phyloP scores from a whole-genome alignment of 2,113 vertebrate species.

The Panthera tigris region DNA sequence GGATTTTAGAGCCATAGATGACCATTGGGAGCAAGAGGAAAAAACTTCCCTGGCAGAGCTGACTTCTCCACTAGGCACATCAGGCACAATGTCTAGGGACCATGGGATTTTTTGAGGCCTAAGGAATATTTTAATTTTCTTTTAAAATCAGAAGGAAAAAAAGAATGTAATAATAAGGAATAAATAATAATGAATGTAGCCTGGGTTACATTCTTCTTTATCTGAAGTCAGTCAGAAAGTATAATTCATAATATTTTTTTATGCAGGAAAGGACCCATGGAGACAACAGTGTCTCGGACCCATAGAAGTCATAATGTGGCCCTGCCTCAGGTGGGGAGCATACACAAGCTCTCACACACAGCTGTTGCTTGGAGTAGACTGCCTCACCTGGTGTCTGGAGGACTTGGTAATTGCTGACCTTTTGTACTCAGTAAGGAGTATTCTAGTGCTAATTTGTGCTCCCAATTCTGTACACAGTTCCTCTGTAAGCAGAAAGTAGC shows the following conservation, averaged over 20 bases:
- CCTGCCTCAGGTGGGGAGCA: rapidly evolving
- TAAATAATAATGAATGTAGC: background rate
- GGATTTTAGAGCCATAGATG: background rate
- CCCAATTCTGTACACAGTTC: background rate
- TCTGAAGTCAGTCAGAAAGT: background rate
- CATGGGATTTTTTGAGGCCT: background rate
- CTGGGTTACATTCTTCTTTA: background rate
- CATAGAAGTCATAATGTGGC: background rate
- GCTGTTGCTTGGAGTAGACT: background rate
- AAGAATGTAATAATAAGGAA: background rate
- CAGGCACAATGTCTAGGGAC: background rate
- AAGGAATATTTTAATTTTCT: background rate
- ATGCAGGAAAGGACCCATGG: background rate
- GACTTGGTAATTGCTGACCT: too few relatives aligned
- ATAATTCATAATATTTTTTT: background rate
- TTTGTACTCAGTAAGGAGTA: background rate
- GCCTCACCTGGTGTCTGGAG: background rate
- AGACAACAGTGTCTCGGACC: background rate
- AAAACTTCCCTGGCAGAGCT: background rate
- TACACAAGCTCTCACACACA: background rate
- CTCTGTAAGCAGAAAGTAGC: background rate
- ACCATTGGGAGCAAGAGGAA: background rate
- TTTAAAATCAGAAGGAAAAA: background rate
- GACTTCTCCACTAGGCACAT: background rate
- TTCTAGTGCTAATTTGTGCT: background rate